Evolutionary conservation across 2,888 invertebrate genomes (phyloP).

Genomic region (Leptopilina syphax): DNA sequence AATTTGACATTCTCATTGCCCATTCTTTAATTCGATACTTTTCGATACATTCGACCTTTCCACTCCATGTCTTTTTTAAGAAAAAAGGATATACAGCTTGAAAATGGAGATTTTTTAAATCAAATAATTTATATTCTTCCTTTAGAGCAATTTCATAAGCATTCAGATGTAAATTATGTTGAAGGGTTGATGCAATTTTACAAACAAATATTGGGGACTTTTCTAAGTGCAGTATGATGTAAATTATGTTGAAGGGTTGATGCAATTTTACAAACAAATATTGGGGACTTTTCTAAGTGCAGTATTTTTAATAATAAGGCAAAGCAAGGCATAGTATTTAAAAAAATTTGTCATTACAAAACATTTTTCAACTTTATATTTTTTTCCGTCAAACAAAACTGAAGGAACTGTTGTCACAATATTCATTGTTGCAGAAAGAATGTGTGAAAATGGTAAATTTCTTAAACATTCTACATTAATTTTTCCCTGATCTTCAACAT

Average conservation of each 20-base stretch:
- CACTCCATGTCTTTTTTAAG: too few species aligned
- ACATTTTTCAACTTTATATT: slow-evolving; percentile 29
- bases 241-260: neutral
- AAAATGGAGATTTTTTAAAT: neutral
- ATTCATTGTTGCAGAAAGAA: slow-evolving; percentile 1
- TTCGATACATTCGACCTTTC: too few species aligned
- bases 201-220: slow-evolving; percentile 22
- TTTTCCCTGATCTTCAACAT: slow-evolving; percentile 19
- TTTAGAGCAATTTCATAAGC: slow-evolving; percentile 21
- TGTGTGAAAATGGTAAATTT: neutral
- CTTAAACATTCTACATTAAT: neutral
- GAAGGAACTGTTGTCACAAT: slow-evolving; percentile 18
- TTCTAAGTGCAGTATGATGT: slow-evolving; percentile 21
- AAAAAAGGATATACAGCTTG: neutral
- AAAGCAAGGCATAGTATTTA: slow-evolving; percentile 28
- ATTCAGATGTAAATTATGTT: slow-evolving; percentile 24
- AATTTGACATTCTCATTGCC: too few species aligned
- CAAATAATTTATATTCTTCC: neutral
- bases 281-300: neutral
- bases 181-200: neutral
- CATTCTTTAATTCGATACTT: too few species aligned
- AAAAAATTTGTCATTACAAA: slow-evolving; percentile 39
- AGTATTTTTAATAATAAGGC: slow-evolving; percentile 4
- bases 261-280: slow-evolving; percentile 25
- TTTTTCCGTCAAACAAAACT: slow-evolving; percentile 9